A percentile compares a stretch with the other conserved stretches of the same genome.
Evolutionary conservation across 2,888 invertebrate genomes (phyloP).

Genomic region (Acrocera orbiculus): DNA sequence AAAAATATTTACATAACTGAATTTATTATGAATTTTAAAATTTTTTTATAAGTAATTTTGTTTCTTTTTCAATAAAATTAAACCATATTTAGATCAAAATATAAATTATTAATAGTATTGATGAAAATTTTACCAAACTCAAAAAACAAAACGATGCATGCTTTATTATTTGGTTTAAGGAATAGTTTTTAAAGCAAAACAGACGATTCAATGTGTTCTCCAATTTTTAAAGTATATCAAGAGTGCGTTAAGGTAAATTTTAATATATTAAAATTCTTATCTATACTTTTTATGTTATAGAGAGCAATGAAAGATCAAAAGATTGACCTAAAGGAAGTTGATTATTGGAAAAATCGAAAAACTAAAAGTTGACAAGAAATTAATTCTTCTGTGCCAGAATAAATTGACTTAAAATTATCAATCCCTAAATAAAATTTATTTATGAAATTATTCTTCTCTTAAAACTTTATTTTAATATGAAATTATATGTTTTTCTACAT

Average conservation of each 20-base stretch:
- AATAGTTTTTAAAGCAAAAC: constrained; percentile 71
- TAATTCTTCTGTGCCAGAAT: too few relatives aligned
- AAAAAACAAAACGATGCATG: constrained; percentile 87
- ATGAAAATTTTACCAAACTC: constrained; percentile 77
- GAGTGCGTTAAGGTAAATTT: constrained; percentile 71
- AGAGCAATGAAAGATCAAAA: constrained; percentile 70
- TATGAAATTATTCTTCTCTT: too few relatives aligned
- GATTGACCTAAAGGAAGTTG: constrained; percentile 62
- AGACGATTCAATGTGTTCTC: constrained; percentile 69
- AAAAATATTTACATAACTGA: too few relatives aligned
- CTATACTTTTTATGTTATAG: constrained; percentile 33
- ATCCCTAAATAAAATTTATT: too few relatives aligned
- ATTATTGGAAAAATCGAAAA: constrained; percentile 17
- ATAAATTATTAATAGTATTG: constrained; percentile 85
- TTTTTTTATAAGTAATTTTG: too few relatives aligned
- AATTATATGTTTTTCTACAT: too few relatives aligned
- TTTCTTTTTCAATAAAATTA: too few relatives aligned
- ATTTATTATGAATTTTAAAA: too few relatives aligned
- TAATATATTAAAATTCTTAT: background rate
- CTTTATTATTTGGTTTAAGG: constrained; percentile 86
- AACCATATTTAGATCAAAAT: too few relatives aligned
- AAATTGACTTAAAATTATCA: too few relatives aligned
- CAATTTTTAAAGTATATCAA: constrained; percentile 74
- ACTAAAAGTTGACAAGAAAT: constrained; percentile 5
- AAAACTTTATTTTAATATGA: too few relatives aligned